These are phyloP conservation scores for Boleophthalmus pectinirostris DNA, from an alignment of 2,113 vertebrate species.

Conservation along the genomic window DNA sequence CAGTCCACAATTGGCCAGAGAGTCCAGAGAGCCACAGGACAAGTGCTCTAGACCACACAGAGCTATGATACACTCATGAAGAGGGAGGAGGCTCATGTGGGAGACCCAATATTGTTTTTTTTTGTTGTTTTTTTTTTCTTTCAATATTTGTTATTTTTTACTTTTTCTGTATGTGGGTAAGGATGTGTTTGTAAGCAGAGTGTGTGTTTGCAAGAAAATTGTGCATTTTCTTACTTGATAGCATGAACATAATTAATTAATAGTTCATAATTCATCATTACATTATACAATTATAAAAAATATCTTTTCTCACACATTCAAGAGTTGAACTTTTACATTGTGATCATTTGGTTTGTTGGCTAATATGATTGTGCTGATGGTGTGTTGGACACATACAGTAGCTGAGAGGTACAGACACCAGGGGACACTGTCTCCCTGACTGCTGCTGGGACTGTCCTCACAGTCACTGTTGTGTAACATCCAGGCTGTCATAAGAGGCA, in stretches of 20 bases:
- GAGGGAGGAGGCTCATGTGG: not conserved
- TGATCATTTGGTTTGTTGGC: too few species aligned
- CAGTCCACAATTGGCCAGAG: slow-evolving; percentile 58
- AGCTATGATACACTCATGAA: slow-evolving; percentile 56
- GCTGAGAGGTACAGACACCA: slow-evolving; percentile 68
- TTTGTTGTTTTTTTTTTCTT: slow-evolving; percentile 9
- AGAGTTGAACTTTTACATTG: too few species aligned
- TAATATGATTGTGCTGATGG: not conserved
- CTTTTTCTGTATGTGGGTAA: too few species aligned
- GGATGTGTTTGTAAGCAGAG: too few species aligned
- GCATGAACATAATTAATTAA: too few species aligned
- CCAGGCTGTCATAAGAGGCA: not conserved
- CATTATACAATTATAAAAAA: not conserved
- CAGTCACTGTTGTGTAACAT: slow-evolving; percentile 10
- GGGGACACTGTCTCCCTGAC: slow-evolving; percentile 78
- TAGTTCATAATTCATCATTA: not conserved
- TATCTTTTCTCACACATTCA: not conserved
- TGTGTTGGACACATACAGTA: not conserved
- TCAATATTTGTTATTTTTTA: not conserved
- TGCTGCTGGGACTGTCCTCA: slow-evolving; percentile 46
- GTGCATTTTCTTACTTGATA: too few species aligned
- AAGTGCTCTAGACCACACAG: slow-evolving; percentile 34
- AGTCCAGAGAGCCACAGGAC: slow-evolving; percentile 44
- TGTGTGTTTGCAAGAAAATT: too few species aligned
- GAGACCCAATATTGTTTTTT: not conserved